Percentiles rank a stretch among this genome's conserved stretches.
Evolutionary conservation across 2,888 invertebrate genomes (phyloP).

Genomic region (Beris morrisii): DNA sequence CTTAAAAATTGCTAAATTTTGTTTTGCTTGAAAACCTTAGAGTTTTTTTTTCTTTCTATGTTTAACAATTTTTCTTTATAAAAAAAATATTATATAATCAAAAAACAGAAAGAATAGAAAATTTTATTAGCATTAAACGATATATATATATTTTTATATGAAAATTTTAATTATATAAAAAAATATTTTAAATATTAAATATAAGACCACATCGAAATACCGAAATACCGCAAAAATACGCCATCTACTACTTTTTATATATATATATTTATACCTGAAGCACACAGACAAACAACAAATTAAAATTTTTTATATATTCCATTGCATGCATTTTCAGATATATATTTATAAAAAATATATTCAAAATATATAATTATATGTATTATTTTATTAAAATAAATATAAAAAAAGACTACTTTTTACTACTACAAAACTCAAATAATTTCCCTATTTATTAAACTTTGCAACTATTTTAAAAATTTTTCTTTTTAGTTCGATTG

Average conservation of each 20-base stretch:
- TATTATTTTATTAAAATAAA: conserved; percentile 8
- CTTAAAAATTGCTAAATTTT: too few relatives aligned
- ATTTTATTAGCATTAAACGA: too few relatives aligned
- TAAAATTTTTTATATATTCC: conserved; percentile 42
- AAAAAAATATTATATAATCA: neutral
- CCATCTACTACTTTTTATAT: conserved; percentile 34
- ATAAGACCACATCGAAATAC: conserved; percentile 39
- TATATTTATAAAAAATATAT: conserved; percentile 33
- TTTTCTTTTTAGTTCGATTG: too few relatives aligned
- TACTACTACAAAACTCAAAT: too few relatives aligned
- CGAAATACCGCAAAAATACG: conserved; percentile 33
- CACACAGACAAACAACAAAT: conserved; percentile 47
- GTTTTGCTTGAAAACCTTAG: too few relatives aligned
- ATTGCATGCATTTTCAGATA: conserved; percentile 41
- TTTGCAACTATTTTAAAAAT: neutral
- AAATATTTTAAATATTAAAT: conserved; percentile 24
- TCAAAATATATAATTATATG: conserved; percentile 13
- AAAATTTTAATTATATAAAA: conserved; percentile 22
- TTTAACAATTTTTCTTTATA: conserved; percentile 1
- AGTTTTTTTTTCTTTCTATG: too few relatives aligned
- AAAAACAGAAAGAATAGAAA: neutral
- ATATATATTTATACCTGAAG: conserved; percentile 42
- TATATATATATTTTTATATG: too few relatives aligned
- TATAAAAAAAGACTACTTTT: neutral
- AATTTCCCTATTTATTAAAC: neutral